phyloP scores from a whole-genome alignment of 2,113 vertebrate genomes.

The Capreolus pygargus region DNA sequence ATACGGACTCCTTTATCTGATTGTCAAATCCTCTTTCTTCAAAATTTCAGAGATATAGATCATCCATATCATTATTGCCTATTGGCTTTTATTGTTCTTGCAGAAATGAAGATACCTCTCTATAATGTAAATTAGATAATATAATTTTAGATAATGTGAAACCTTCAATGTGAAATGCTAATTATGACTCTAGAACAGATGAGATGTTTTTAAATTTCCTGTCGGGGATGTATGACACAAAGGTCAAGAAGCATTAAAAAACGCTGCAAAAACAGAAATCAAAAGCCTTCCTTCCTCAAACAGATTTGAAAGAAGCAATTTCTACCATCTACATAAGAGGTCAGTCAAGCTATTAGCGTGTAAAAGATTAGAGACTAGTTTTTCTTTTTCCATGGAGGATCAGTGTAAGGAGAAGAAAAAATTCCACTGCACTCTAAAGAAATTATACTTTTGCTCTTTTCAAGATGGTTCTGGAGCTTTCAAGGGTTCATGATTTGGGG shows the following conservation, averaged over 20 bases:
- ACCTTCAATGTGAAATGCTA: not conserved
- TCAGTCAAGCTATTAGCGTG: not conserved
- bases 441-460: not conserved
- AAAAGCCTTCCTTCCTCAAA: not conserved
- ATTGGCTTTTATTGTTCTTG: not conserved
- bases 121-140: not conserved
- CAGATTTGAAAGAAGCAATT: not conserved
- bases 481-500: not conserved
- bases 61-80: not conserved
- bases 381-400: not conserved
- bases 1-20: not conserved
- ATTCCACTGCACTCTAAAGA: not conserved
- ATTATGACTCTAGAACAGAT: not conserved
- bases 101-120: not conserved
- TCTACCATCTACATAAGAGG: not conserved
- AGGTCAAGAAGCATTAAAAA: not conserved
- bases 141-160: not conserved
- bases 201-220: not conserved
- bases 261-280: not conserved
- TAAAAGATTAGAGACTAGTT: not conserved
- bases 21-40: not conserved
- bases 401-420: not conserved
- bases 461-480: not conserved
- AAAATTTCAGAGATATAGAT: not conserved
- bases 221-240: not conserved